These are phyloP conservation scores for Daphoenositta chrysoptera DNA, from an alignment of 2,113 vertebrate species.

Conservation along the genomic window DNA sequence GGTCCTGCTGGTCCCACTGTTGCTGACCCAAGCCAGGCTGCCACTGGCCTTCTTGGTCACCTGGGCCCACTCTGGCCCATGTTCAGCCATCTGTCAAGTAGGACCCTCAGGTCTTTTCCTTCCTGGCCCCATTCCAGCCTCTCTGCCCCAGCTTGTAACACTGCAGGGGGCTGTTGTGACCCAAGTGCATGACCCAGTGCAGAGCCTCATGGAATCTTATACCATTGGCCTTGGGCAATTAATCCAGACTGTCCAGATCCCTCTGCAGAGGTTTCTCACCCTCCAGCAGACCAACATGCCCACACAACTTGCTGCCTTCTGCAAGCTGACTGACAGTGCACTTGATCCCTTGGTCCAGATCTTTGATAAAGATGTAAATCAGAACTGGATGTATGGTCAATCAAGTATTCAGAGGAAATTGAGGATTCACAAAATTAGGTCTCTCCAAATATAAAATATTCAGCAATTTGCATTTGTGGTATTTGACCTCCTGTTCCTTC, in stretches of 20 bases:
- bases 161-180: background rate
- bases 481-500: background rate
- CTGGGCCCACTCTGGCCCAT: background rate
- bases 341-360: background rate
- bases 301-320: accelerated
- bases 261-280: background rate
- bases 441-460: background rate
- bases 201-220: background rate
- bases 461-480: background rate
- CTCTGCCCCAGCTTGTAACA: background rate
- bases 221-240: accelerated
- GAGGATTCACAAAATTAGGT: background rate
- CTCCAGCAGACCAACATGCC: background rate
- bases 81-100: background rate
- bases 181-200: background rate
- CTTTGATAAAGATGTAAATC: background rate
- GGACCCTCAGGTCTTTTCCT: background rate
- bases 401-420: background rate
- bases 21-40: background rate
- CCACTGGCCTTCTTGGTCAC: background rate
- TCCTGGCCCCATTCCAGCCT: background rate
- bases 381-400: background rate
- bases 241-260: background rate
- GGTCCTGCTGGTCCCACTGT: background rate
- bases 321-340: background rate